Base-by-base conservation (phyloP, 1,140 invertebrate genomes). In the Drosophila kepulauana region DNA sequence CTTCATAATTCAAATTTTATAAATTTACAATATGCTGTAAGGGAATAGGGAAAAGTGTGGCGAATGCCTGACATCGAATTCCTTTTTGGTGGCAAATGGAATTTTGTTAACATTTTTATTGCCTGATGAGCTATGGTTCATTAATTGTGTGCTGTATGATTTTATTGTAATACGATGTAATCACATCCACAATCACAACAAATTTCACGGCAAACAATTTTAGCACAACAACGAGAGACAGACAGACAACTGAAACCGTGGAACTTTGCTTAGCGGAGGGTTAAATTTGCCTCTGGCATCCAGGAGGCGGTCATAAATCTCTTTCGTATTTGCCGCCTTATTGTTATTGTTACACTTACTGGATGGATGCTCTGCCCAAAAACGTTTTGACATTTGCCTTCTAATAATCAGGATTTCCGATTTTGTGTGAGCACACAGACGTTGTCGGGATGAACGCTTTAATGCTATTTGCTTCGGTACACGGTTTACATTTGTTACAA, bases 331-430 rank as follows among this genome's bases (percentile, higher is more conserved):
- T 70, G 65, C 72, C 62, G 49, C 62, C 71, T 76, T 64, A 73
- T 80, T 80, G 79, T 75, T 81, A 69, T 80, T 80, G 79, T 75
- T 81, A 52, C 52, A 64, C 64, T 75, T 70, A 64, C 57, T 61
- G 25, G 20, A 54, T 63, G 48, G 48, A 78, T 78, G 73, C 80
- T 84, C 80, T 79, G 13, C 33, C 52, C 66, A 33, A 61, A 61
- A 76, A 54, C 56, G 77, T 75, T 71, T 87, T 87, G 84, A 88
- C 84, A 87, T 88, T 87, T 87, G 77, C 77, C 81, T 73, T 78
- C 80, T 84, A 87, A 87, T 89, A 89, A 80, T 88, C 80, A 78
- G 84, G 84, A 87, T 67, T 80, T 87, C 84, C 84, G 85, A 88
- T 75, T 41, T 62, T 62, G 62, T 75, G 67, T 64, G 71, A 69